Base-by-base conservation (phyloP, 2,113 vertebrate species). In the Bubo blakistoni region DNA sequence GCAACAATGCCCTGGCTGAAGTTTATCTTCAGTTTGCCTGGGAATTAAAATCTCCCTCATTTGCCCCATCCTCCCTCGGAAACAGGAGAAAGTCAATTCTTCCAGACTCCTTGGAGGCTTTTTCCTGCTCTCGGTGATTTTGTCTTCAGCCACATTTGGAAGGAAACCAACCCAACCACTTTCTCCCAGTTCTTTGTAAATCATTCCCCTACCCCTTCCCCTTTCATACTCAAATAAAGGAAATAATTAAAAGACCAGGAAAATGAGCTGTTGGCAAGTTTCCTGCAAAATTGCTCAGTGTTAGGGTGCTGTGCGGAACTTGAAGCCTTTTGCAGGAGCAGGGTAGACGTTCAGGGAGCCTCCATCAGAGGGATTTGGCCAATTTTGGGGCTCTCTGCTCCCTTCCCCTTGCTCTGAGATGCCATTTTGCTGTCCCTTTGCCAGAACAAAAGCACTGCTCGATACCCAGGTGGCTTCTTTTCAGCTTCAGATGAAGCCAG, bases 241-340 rank as follows among this genome's bases (percentile, higher is more conserved):
- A 95, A 95, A 96, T 78, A 24, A 92, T 94, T 77, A 90, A 89
- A 83, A 49, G 91, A 69, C 7, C 61, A 51, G 79, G 77, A 47
- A 94, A 88, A 85, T 7, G 72, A 57, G 81, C 44, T 17, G 19
- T 24, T 81, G 81, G 92, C 94, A 84, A 3, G 40, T 52, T 70
- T 63, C 65, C 59, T 27, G 2, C 32, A 8, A 3, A 19, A 16
- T 3, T 19, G 7, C 61, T 76, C 52, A 0, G 52, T 5, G 0
- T 16, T 18, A 5, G 9, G 21, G 29, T 67, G 44, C 59, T 34
- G 55, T 5, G 34, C 40, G 14, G 61, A 11, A 26, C 19, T 32
- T 5, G 19, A 38, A 80, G 36, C 9, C 29, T 11, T 58, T 47
- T 0, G 0, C 9, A 6, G 72, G 59, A 32, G 32, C 63, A 19